Evolutionary conservation across 2,797 vertebrate genomes (phyloP).

Genomic region (Mus spretus): DNA sequence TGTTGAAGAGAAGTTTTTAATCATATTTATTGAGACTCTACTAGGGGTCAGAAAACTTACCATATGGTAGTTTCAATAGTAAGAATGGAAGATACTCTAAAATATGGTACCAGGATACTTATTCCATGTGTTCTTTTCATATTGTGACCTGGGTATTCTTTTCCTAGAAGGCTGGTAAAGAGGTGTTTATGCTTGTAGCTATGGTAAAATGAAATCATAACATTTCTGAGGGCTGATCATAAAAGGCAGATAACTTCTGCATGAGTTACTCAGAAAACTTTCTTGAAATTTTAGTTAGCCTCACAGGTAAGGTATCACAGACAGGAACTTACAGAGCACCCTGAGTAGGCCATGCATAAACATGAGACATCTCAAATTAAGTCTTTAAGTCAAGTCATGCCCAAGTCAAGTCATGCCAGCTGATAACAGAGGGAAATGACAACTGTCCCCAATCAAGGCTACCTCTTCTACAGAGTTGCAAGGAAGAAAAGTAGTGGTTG

Average conservation of each 20-base stretch:
- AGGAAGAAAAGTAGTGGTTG: neutral
- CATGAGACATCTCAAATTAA: neutral
- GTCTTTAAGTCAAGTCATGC: neutral
- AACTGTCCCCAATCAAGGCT: neutral
- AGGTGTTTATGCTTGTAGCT: neutral
- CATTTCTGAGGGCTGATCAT: neutral
- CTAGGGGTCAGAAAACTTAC: neutral
- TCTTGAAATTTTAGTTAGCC: neutral
- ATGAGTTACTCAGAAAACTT: neutral
- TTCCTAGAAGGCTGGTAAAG: neutral
- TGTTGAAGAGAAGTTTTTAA: slow-evolving; percentile 31
- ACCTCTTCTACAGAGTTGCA: neutral
- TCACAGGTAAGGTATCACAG: neutral
- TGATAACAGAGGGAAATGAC: neutral
- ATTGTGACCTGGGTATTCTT: neutral
- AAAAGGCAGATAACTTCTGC: neutral
- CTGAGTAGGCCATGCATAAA: neutral
- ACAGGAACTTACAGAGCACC: neutral
- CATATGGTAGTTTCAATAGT: neutral
- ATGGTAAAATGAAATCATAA: neutral
- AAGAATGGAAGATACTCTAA: neutral
- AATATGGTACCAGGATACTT: neutral
- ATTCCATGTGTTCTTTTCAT: neutral
- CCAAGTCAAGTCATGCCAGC: neutral
- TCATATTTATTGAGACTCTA: slow-evolving; percentile 24